phyloP scores from a whole-genome alignment of 1,140 invertebrate species.

The Coptotermes formosanus region DNA sequence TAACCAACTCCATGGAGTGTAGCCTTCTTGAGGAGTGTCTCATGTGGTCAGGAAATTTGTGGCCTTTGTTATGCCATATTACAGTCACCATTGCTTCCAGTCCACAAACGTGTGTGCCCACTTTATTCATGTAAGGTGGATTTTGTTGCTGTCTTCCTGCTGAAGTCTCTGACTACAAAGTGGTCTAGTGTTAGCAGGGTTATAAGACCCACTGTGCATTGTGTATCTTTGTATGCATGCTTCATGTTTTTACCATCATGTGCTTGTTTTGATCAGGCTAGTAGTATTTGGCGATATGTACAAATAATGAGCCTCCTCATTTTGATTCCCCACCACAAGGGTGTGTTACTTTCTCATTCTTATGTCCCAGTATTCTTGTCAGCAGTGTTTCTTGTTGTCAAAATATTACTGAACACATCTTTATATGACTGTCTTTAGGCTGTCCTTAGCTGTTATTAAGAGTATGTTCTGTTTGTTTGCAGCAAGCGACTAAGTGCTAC shows the following conservation, averaged over 20 bases:
- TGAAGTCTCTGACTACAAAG: no score
- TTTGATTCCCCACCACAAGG: background rate
- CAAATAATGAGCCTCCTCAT: background rate
- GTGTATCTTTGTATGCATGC: no score
- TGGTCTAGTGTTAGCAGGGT: no score
- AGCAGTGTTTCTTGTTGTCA: background rate
- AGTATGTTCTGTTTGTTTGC: conserved; percentile 37
- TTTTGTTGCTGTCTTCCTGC: no score
- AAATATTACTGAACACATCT: background rate
- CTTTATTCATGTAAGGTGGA: no score
- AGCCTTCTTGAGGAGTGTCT: no score
- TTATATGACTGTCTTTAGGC: background rate
- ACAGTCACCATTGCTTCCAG: no score
- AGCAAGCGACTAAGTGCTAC: conserved; percentile 55
- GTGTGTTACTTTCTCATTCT: background rate
- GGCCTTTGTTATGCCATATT: no score
- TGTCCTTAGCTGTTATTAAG: background rate
- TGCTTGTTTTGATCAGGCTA: background rate
- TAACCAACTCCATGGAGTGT: no score
- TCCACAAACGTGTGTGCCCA: no score
- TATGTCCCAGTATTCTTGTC: background rate
- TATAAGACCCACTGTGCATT: no score
- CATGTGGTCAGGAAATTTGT: no score
- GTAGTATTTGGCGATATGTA: background rate
- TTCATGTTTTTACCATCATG: background rate